Percentiles rank a stretch among this genome's conserved stretches.
Conservation (phyloP, 2,888 invertebrate species). For the Pachycephus smyrnensis region DNA sequence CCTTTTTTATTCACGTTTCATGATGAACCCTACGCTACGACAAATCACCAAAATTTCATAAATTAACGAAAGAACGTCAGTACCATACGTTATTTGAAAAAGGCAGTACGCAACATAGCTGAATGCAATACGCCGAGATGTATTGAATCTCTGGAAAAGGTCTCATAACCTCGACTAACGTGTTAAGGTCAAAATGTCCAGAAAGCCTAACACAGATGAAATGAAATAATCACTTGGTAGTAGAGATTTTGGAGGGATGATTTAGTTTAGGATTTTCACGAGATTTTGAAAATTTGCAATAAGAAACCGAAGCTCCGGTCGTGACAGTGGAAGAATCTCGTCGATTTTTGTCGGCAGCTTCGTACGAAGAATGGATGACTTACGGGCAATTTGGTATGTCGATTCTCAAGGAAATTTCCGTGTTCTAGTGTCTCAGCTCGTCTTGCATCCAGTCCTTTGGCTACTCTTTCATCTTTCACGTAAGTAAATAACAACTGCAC, state of each 20-base stretch:
- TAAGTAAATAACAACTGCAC: slow-evolving; percentile 54
- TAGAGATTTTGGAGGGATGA: neutral
- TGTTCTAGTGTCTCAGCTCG: neutral
- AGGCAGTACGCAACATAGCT: neutral
- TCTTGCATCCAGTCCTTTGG: slow-evolving; percentile 35
- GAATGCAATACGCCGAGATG: neutral
- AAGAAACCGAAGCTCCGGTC: neutral
- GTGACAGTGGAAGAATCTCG: neutral
- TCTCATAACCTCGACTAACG: neutral
- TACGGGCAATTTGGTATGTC: neutral
- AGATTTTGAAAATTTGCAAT: neutral
- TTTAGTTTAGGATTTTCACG: neutral
- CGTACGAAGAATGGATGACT: neutral
- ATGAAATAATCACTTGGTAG: neutral
- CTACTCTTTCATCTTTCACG: slow-evolving; percentile 34
- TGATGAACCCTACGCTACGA: neutral
- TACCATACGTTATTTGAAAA: neutral
- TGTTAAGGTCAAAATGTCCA: neutral
- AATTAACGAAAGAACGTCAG: neutral
- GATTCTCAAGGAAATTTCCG: neutral
- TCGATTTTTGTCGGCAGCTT: neutral
- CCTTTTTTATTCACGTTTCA: neutral
- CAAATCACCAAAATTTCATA: neutral
- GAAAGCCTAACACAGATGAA: neutral
- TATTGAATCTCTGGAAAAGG: neutral